These are phyloP conservation scores for Deilephila porcellus DNA, from an alignment of 2,888 invertebrate species.

Conservation along the genomic window DNA sequence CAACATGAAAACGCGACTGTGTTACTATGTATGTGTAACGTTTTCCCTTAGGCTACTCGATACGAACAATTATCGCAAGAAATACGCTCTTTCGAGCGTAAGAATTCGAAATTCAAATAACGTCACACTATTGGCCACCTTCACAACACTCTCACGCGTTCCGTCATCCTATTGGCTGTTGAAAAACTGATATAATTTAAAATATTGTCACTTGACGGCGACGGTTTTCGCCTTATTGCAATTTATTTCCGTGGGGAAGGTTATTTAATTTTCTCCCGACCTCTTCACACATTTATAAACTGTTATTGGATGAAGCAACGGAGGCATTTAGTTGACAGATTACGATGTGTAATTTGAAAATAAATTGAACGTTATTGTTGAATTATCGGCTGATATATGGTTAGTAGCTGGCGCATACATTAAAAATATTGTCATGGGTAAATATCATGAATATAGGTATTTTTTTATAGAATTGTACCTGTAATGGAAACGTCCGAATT, in stretches of 20 bases:
- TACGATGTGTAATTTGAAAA: slow-evolving; percentile 32
- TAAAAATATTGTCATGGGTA: neutral
- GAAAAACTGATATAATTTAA: slow-evolving; percentile 79
- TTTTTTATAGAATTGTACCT: neutral
- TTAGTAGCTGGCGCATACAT: neutral
- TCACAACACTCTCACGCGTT: slow-evolving; percentile 45
- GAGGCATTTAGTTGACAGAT: slow-evolving; percentile 36
- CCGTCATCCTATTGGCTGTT: slow-evolving; percentile 67
- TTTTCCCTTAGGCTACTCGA: slow-evolving; percentile 53
- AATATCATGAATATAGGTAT: neutral
- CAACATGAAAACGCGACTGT: neutral
- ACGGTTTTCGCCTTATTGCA: slow-evolving; percentile 75
- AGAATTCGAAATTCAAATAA: slow-evolving; percentile 69
- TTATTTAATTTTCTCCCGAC: slow-evolving; percentile 74
- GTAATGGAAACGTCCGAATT: neutral
- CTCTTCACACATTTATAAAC: slow-evolving; percentile 71
- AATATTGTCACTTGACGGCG: slow-evolving; percentile 76
- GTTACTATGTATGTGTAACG: neutral
- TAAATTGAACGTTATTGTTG: slow-evolving; percentile 30
- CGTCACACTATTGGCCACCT: slow-evolving; percentile 61
- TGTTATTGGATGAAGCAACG: slow-evolving; percentile 60
- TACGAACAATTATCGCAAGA: slow-evolving; percentile 51
- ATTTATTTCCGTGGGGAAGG: slow-evolving; percentile 76
- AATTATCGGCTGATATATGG: slow-evolving; percentile 16
- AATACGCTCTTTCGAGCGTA: slow-evolving; percentile 58